Evolutionary conservation across 2,797 vertebrate species (phyloP).

Genomic region (Cichlasoma orientale): DNA sequence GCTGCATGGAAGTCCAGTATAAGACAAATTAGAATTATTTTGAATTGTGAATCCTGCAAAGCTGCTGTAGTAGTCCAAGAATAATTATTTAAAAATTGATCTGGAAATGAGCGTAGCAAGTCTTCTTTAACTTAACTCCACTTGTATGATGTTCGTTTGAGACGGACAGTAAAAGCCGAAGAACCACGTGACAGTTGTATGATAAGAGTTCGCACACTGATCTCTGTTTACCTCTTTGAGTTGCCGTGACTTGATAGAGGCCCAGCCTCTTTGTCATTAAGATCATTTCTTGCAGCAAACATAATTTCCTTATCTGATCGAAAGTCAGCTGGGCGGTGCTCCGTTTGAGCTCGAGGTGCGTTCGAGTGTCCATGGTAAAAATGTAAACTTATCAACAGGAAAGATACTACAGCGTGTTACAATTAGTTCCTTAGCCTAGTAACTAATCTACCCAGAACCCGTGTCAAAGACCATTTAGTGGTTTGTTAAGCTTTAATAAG

Average conservation of each 20-base stretch:
- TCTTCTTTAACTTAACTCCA: conserved; percentile 3
- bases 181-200: not conserved
- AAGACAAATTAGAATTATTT: not conserved
- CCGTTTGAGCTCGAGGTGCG: conserved; percentile 15
- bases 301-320: conserved; percentile 24
- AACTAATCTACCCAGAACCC: not conserved
- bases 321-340: conserved; percentile 27
- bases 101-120: not conserved
- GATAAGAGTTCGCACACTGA: too few relatives aligned
- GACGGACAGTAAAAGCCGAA: not conserved
- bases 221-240: not conserved
- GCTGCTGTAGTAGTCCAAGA: not conserved
- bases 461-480: not conserved
- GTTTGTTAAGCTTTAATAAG: not conserved
- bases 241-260: not conserved
- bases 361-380: conserved; percentile 27
- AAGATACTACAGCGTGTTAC: not conserved
- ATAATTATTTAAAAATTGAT: not conserved
- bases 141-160: conserved; percentile 1
- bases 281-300: not conserved
- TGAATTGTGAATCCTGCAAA: not conserved
- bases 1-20: not conserved
- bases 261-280: not conserved
- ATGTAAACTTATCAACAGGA: not conserved
- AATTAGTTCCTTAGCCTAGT: not conserved